These are phyloP conservation scores for Styela clava DNA, from an alignment of 23 tunicate species.

Conservation along the genomic window DNA sequence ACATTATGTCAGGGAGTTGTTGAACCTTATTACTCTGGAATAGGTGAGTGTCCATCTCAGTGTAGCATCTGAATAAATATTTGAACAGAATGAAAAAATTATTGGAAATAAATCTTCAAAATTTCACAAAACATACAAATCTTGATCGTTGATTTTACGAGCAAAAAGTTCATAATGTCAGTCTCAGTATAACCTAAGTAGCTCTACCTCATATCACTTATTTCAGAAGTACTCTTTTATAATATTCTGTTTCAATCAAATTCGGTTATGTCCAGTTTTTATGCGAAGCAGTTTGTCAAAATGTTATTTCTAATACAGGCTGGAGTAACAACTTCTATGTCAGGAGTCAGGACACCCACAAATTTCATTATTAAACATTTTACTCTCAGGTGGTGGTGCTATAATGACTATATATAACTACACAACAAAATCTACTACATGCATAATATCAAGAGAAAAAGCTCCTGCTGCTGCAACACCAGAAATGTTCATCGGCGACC, in stretches of 20 bases:
- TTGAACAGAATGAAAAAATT: too few species aligned
- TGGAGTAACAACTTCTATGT: too few species aligned
- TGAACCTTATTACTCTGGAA: slow-evolving; percentile 70
- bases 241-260: too few species aligned
- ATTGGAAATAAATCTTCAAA: background rate
- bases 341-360: too few species aligned
- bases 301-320: too few species aligned
- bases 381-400: slow-evolving; percentile 84
- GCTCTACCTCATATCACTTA: too few species aligned
- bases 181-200: background rate
- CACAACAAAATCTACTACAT: slow-evolving; percentile 35
- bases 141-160: background rate
- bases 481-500: slow-evolving; percentile 25
- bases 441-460: slow-evolving; percentile 57
- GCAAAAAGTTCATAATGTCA: background rate
- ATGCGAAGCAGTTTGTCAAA: too few species aligned
- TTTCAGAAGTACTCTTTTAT: too few species aligned
- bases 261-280: too few species aligned
- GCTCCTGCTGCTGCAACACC: slow-evolving; percentile 34
- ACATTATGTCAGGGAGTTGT: slow-evolving; percentile 86
- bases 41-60: slow-evolving; percentile 37
- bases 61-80: background rate
- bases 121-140: background rate
- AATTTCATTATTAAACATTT: too few species aligned
- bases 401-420: slow-evolving; percentile 57